A percentile compares a stretch with the other conserved stretches of the same genome.
These are phyloP conservation scores for Gasterosteus nipponicus DNA, from an alignment of 2,113 vertebrate species.

Conservation along the genomic window DNA sequence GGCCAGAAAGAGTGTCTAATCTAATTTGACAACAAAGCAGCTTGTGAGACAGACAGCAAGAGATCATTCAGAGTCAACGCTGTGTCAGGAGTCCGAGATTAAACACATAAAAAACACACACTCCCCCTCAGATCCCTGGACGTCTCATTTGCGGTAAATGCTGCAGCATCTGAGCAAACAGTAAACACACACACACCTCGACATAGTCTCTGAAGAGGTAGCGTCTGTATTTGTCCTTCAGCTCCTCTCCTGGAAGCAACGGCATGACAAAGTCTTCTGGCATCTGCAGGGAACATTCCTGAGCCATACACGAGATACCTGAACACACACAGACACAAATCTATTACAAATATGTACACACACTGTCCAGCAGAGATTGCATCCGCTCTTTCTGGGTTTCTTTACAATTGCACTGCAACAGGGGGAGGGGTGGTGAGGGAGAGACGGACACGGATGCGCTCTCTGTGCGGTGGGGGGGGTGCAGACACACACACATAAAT, in stretches of 20 bases:
- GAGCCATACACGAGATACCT: conserved; percentile 99
- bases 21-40: background rate
- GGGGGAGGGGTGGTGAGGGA: too few species aligned
- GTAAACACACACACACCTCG: conserved; percentile 79
- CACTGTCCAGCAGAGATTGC: background rate
- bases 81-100: conserved; percentile 1
- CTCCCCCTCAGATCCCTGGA: conserved; percentile 1
- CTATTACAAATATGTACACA: background rate
- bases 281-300: conserved; percentile 94
- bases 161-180: conserved; percentile 9
- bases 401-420: too few species aligned
- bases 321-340: conserved; percentile 20
- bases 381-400: background rate
- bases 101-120: background rate
- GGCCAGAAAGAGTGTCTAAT: background rate
- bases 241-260: conserved; percentile 93
- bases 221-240: conserved; percentile 99
- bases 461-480: too few species aligned
- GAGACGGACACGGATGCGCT: too few species aligned
- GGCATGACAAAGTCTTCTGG: conserved; percentile 98
- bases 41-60: background rate
- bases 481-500: background rate
- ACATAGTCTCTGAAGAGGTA: conserved; percentile 99
- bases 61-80: background rate
- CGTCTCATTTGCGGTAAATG: background rate